Evolutionary conservation across 2,113 vertebrate species (phyloP).

Genomic region (Scolopax mira): DNA sequence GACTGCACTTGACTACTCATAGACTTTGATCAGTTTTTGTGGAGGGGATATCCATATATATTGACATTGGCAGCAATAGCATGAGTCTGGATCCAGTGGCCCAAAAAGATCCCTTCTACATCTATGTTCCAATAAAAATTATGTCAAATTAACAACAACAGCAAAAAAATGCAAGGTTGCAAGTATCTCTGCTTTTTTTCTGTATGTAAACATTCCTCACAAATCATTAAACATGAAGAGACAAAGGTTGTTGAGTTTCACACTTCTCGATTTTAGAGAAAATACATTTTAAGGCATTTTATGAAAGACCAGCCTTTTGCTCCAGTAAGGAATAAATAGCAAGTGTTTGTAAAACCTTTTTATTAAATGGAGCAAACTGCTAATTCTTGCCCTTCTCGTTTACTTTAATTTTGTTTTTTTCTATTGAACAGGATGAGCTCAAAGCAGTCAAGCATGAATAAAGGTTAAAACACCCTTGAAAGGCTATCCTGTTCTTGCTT

Average conservation of each 20-base stretch:
- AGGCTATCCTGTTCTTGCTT: background rate
- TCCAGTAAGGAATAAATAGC: background rate
- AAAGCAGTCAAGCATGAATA: background rate
- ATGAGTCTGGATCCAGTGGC: background rate
- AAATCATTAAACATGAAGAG: background rate
- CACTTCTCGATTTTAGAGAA: background rate
- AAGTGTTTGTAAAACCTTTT: background rate
- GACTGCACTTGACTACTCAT: background rate
- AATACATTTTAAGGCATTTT: background rate
- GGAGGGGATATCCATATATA: background rate
- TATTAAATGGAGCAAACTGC: background rate
- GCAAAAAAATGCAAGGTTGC: background rate
- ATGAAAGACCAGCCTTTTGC: background rate
- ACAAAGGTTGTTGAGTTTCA: background rate
- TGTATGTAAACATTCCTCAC: background rate
- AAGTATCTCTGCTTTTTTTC: background rate
- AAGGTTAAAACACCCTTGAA: background rate
- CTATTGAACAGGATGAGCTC: background rate
- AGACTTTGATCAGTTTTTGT: background rate
- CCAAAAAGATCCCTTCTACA: background rate
- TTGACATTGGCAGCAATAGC: background rate
- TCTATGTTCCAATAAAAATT: background rate
- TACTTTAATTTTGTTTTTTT: background rate
- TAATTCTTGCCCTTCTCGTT: background rate
- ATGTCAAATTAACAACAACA: background rate